Evolutionary conservation across 2,797 vertebrate species (phyloP).

Genomic region (Trematomus bernacchii): DNA sequence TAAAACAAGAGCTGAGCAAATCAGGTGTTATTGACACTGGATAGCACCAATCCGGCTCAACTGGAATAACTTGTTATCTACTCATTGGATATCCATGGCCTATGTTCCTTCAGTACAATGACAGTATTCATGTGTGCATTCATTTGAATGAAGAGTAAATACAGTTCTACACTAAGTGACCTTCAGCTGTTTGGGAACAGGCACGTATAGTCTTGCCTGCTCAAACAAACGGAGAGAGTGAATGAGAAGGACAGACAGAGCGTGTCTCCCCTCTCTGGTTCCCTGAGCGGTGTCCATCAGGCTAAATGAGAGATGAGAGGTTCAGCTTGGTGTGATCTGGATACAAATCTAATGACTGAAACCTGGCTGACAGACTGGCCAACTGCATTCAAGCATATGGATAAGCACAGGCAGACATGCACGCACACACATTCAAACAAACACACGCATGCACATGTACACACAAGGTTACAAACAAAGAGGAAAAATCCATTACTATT

Average conservation of each 20-base stretch:
- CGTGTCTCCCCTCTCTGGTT: conserved; percentile 54
- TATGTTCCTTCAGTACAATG: not conserved
- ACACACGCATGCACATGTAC: not conserved
- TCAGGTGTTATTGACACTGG: conserved; percentile 8
- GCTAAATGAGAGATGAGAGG: conserved; percentile 78
- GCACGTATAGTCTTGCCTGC: conserved; percentile 60
- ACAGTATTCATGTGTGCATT: conserved; percentile 12
- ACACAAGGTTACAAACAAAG: conserved; percentile 16
- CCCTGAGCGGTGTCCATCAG: conserved; percentile 74
- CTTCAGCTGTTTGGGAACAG: conserved; percentile 63
- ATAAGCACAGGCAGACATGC: conserved; percentile 26
- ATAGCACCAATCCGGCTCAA: conserved; percentile 23
- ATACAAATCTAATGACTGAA: conserved; percentile 68
- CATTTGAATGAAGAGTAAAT: conserved; percentile 34
- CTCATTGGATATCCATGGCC: not conserved
- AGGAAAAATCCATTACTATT: conserved; percentile 52
- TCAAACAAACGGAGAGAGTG: conserved; percentile 55
- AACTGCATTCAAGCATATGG: conserved; percentile 48
- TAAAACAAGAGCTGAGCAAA: conserved; percentile 34
- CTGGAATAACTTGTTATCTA: not conserved
- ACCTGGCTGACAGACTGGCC: conserved; percentile 58
- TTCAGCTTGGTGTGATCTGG: conserved; percentile 68
- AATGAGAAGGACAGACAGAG: conserved; percentile 63
- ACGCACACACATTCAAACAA: not conserved
- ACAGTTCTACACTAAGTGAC: conserved; percentile 49